Conservation (phyloP, 92 coral and sea anemone species). For the Umimayanthus chanpuru region DNA sequence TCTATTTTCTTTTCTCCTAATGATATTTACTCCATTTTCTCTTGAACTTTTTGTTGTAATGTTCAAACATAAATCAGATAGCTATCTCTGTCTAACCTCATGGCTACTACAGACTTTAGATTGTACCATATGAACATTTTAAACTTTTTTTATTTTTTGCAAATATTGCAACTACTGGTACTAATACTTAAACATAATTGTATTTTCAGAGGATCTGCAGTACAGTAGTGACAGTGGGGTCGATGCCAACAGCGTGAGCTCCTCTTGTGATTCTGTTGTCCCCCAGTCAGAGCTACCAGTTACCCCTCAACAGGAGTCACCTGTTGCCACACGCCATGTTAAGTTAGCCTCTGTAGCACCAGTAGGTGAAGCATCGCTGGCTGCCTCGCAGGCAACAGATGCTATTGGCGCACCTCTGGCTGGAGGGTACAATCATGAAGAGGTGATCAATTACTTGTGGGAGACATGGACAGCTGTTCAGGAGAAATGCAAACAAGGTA, state of each 20-base stretch:
- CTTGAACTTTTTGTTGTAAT: no score
- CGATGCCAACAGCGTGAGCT: constrained; percentile 77
- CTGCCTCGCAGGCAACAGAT: not conserved
- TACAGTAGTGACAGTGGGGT: constrained; percentile 95
- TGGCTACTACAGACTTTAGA: no score
- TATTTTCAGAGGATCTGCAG: constrained; percentile 53
- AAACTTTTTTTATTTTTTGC: no score
- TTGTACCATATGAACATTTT: no score
- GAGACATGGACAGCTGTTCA: constrained; percentile 33
- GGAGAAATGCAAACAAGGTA: constrained; percentile 34
- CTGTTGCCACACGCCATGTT: not conserved
- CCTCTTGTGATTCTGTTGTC: constrained; percentile 69
- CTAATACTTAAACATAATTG: no score
- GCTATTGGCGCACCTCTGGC: not conserved
- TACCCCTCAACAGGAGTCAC: not conserved
- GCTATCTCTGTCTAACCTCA: no score
- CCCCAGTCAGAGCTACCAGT: constrained; percentile 52
- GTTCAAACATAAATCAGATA: no score
- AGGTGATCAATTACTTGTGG: constrained; percentile 27
- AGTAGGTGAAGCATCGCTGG: not conserved
- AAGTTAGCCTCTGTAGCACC: not conserved
- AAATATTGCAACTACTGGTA: no score
- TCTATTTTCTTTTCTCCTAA: no score
- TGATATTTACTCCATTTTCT: no score
- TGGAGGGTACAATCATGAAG: constrained; percentile 35